Evolutionary conservation across 2,888 invertebrate species (phyloP).

Genomic region (Caenorhabditis sulstoni): DNA sequence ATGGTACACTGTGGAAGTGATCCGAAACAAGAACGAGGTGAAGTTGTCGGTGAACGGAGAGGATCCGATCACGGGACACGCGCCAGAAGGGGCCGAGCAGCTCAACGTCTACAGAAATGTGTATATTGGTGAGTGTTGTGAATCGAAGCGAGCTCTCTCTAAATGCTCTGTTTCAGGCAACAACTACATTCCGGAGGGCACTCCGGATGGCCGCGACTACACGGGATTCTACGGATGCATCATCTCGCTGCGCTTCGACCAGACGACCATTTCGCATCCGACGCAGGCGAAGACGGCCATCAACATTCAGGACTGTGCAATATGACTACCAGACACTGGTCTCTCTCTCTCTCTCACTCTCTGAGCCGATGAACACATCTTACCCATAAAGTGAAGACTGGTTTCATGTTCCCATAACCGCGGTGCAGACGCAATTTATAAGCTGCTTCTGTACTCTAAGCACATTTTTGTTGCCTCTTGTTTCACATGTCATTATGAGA

Average conservation of each 20-base stretch:
- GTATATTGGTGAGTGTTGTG: conserved; percentile 61
- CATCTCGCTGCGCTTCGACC: conserved; percentile 56
- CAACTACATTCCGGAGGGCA: conserved; percentile 21
- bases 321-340: conserved; percentile 23
- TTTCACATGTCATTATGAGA: conserved; percentile 4
- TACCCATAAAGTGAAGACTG: conserved; percentile 15
- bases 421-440: conserved; percentile 13
- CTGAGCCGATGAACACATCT: neutral
- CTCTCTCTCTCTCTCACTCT: too few species aligned
- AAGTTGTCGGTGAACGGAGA: conserved; percentile 66
- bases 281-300: conserved; percentile 62
- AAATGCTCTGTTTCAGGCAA: conserved; percentile 35
- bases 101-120: conserved; percentile 69
- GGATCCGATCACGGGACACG: conserved; percentile 60
- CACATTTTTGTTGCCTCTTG: neutral
- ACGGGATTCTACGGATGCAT: conserved; percentile 64
- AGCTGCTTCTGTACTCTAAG: conserved; percentile 11
- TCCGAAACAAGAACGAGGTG: conserved; percentile 45
- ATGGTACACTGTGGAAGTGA: conserved; percentile 67
- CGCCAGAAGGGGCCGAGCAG: conserved; percentile 67
- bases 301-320: conserved; percentile 65
- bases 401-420: conserved; percentile 38
- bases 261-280: conserved; percentile 61
- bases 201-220: conserved; percentile 29
- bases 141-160: too few species aligned